Percentiles rank a stretch among this genome's conserved stretches.
These are phyloP conservation scores for Cybosia mesomella DNA, from an alignment of 2,888 invertebrate species.

Conservation along the genomic window DNA sequence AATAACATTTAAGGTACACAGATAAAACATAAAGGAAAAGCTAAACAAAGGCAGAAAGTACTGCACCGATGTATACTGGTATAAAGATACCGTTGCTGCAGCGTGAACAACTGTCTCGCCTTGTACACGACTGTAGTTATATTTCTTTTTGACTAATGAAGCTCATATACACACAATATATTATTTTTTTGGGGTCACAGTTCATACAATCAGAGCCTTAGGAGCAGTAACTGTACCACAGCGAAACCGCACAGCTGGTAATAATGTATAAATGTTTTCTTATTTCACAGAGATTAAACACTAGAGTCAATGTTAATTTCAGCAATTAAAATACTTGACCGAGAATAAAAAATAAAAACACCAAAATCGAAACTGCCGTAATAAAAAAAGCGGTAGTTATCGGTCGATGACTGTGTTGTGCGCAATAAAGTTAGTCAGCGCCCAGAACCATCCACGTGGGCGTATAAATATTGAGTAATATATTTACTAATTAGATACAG, in stretches of 20 bases:
- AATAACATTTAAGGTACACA: too few species aligned
- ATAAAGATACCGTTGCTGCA: too few species aligned
- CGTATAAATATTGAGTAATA: neutral
- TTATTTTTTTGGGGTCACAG: neutral
- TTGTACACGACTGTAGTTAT: neutral
- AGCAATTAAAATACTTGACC: neutral
- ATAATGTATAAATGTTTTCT: neutral
- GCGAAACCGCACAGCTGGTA: neutral
- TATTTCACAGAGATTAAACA: neutral
- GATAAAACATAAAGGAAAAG: too few species aligned
- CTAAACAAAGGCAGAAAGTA: too few species aligned
- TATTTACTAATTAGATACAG: neutral
- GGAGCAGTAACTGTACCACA: neutral
- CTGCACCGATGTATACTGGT: too few species aligned
- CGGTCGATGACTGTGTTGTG: neutral
- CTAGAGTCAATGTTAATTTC: neutral
- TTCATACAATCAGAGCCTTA: neutral
- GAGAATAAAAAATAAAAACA: neutral
- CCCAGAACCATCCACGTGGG: neutral
- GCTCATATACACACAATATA: neutral
- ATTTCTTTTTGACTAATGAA: neutral
- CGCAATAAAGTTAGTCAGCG: neutral
- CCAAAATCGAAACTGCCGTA: neutral
- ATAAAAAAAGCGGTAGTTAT: neutral
- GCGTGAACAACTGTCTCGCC: too few species aligned